Percentiles rank a stretch among this genome's conserved stretches.
Evolutionary conservation across 2,113 vertebrate genomes (phyloP).

Genomic region (Ceyx melanurus): DNA sequence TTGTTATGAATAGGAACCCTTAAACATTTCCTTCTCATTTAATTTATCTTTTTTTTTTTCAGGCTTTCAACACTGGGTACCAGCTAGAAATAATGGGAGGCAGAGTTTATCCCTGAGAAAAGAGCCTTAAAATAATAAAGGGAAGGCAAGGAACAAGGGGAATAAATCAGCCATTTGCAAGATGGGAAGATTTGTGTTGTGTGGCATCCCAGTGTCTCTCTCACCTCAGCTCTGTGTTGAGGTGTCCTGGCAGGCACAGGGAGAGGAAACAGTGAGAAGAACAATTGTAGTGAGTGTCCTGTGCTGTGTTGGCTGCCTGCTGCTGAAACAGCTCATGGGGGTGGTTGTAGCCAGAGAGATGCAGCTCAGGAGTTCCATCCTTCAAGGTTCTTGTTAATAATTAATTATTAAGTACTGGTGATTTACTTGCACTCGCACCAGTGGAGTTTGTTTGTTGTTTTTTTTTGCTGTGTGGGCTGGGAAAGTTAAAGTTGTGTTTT

Average conservation of each 20-base stretch:
- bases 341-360: background rate
- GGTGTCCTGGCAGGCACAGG: background rate
- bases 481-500: background rate
- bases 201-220: background rate
- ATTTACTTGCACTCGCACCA: background rate
- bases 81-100: conserved; percentile 3
- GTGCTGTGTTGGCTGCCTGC: rapidly evolving
- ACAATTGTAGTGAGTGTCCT: rapidly evolving
- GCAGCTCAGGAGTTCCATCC: background rate
- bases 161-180: background rate
- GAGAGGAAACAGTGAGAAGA: background rate
- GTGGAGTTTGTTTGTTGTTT: background rate
- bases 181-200: background rate
- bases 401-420: background rate
- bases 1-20: conserved; percentile 69
- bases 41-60: conserved; percentile 53
- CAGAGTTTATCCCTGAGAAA: conserved; percentile 11
- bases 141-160: background rate
- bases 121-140: conserved; percentile 44
- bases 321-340: background rate
- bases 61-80: conserved; percentile 52
- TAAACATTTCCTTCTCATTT: conserved; percentile 68
- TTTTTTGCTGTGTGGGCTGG: background rate
- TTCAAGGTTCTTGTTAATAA: background rate
- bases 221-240: background rate